Conservation (phyloP, 2,797 vertebrate species). For the Brachyrhaphis roseni region DNA sequence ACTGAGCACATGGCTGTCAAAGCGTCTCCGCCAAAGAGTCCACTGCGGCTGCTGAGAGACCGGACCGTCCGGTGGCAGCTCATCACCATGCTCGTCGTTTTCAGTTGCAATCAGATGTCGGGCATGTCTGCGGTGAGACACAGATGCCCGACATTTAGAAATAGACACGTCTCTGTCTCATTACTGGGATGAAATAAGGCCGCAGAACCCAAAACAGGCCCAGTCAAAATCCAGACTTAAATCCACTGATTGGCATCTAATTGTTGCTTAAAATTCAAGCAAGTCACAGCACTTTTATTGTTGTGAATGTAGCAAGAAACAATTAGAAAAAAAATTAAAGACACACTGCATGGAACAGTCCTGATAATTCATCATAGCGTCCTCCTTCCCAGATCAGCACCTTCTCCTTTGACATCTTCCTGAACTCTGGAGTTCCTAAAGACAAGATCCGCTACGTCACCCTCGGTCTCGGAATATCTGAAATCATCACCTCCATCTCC, state of each 20-base stretch:
- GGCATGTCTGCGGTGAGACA: slow-evolving; percentile 69
- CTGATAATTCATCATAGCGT: not conserved
- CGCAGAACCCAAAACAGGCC: not conserved
- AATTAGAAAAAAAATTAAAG: not conserved
- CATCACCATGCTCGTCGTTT: slow-evolving; percentile 73
- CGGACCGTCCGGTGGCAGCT: slow-evolving; percentile 81
- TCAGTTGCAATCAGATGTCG: slow-evolving; percentile 67
- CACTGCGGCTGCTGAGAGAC: slow-evolving; percentile 79
- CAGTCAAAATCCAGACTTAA: not conserved
- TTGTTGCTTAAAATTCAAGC: not conserved
- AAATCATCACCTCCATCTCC: slow-evolving; percentile 77
- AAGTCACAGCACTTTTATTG: not conserved
- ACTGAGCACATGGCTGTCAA: slow-evolving; percentile 78
- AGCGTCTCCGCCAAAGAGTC: slow-evolving; percentile 63
- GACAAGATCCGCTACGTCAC: slow-evolving; percentile 83
- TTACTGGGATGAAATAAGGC: not conserved
- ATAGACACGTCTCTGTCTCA: not conserved
- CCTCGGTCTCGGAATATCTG: slow-evolving; percentile 78
- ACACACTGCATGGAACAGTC: not conserved
- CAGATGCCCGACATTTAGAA: not conserved
- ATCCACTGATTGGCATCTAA: not conserved
- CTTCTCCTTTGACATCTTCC: slow-evolving; percentile 84
- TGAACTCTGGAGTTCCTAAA: slow-evolving; percentile 76
- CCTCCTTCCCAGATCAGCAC: slow-evolving; percentile 76
- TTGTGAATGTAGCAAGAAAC: not conserved